These are phyloP conservation scores for Melitaea cinxia DNA, from an alignment of 1,140 invertebrate genomes.

Conservation along the genomic window DNA sequence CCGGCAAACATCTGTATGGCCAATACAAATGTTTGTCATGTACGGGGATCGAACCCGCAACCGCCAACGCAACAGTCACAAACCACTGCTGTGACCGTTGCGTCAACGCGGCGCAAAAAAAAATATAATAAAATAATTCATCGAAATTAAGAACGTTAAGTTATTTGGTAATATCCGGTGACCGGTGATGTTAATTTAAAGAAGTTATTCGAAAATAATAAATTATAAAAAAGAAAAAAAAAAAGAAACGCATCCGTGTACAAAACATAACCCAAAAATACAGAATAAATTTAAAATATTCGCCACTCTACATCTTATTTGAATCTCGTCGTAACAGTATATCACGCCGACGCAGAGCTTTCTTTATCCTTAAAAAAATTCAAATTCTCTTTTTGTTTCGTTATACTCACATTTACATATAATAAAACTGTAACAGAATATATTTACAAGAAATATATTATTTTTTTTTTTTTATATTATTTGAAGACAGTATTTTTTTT, in stretches of 20 bases:
- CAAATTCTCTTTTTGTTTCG: slow-evolving; percentile 4
- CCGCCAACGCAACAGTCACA: too few relatives aligned
- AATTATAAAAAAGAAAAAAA: background rate
- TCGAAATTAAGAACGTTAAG: too few relatives aligned
- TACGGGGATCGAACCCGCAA: too few relatives aligned
- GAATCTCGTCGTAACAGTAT: slow-evolving; percentile 1
- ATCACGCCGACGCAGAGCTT: slow-evolving; percentile 8
- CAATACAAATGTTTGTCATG: too few relatives aligned
- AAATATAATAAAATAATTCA: too few relatives aligned
- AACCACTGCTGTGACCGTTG: too few relatives aligned
- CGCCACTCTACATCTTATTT: background rate
- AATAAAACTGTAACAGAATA: background rate
- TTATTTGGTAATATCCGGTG: too few relatives aligned
- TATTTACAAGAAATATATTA: background rate
- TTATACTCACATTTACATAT: background rate
- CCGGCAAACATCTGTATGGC: too few relatives aligned
- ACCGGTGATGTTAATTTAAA: background rate
- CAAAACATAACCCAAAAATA: slow-evolving; percentile 7
- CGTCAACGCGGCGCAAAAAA: too few relatives aligned
- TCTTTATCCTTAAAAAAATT: slow-evolving; percentile 11
- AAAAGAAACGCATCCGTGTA: background rate
- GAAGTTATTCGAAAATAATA: background rate
- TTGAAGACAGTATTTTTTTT: too few relatives aligned
- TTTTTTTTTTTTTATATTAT: background rate
- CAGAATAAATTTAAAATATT: slow-evolving; percentile 18